Evolutionary conservation across 2,113 vertebrate genomes (phyloP).

Genomic region (Vulpes lagopus): DNA sequence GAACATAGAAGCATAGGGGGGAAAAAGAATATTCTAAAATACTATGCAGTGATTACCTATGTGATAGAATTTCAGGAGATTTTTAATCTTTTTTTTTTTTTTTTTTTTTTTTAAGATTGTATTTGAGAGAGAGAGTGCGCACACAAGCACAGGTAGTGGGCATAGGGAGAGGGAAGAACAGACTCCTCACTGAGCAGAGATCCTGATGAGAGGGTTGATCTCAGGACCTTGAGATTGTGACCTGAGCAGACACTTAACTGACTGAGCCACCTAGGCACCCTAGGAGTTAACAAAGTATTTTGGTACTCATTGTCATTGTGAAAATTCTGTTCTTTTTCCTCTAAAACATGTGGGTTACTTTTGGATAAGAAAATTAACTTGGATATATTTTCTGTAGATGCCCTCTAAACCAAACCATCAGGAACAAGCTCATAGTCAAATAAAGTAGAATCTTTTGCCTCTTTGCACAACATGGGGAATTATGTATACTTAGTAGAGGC

Average conservation of each 20-base stretch:
- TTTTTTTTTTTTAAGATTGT: no score
- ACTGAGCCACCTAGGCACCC: not conserved
- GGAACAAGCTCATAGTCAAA: not conserved
- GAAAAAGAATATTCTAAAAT: not conserved
- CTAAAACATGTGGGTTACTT: not conserved
- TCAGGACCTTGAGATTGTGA: not conserved
- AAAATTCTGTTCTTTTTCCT: not conserved
- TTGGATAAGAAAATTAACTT: constrained; percentile 3
- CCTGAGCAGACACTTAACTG: not conserved
- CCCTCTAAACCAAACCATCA: not conserved
- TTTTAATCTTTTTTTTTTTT: not conserved
- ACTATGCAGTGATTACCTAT: not conserved
- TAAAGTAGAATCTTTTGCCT: not conserved
- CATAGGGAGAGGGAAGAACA: not conserved
- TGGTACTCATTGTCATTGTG: not conserved
- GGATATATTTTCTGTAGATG: not conserved
- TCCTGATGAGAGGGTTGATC: not conserved
- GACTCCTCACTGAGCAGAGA: not conserved
- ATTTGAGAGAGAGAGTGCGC: not conserved
- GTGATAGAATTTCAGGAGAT: not conserved
- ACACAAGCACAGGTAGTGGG: not conserved
- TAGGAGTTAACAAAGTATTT: not conserved
- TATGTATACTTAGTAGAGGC: not conserved
- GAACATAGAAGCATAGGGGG: not conserved
- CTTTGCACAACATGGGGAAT: not conserved